Evolutionary conservation across 2,797 vertebrate genomes (phyloP), one percentile per base, ranked within the genome.

Genomic region (Myripristis jacobus): DNA sequence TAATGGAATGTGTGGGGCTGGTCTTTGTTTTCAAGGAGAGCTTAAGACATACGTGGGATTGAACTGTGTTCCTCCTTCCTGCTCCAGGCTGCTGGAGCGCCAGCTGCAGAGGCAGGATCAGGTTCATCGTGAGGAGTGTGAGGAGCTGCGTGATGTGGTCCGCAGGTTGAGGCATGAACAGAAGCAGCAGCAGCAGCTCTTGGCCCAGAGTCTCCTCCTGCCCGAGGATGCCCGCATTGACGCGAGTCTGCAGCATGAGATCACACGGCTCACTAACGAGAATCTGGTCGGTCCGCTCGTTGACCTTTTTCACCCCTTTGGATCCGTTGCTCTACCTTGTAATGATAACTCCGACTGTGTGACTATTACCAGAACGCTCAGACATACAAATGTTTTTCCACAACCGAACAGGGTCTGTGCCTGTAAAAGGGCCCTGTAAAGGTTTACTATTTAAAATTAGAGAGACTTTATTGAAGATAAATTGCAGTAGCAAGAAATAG

Each of bases 171-270:
- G 93, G 88, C 92, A 93, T 25, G 97, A 98, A 57, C 96, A 95
- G 81, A 94, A 95, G 13, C 93, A 95, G 16, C 96, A 98, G 86
- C 95, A 98, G 88, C 95, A 97, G 87, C 88, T 97, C 13, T 87
- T 98, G 70, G 93, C 95, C 0, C 94, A 96, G 89, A 96, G 94
- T 54, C 94, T 98, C 74, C 93, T 94, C 71, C 91, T 98, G 80
- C 95, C 98, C 3, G 95, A 96, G 0, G 96, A 96, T 29, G 96
- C 96, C 0, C 95, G 96, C 34, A 94, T 98, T 0, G 96, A 98
- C 36, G 95, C 95, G 29, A 93, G 94, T 22, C 90, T 99, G 34
- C 96, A 98, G 85, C 96, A 96, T 0, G 98, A 98, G 90, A 97
- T 99, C 86, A 96, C 95, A 21, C 94, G 96, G 4, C 94, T 99